Conservation (phyloP, 2,113 vertebrate species). For the Plestiodon gilberti region DNA sequence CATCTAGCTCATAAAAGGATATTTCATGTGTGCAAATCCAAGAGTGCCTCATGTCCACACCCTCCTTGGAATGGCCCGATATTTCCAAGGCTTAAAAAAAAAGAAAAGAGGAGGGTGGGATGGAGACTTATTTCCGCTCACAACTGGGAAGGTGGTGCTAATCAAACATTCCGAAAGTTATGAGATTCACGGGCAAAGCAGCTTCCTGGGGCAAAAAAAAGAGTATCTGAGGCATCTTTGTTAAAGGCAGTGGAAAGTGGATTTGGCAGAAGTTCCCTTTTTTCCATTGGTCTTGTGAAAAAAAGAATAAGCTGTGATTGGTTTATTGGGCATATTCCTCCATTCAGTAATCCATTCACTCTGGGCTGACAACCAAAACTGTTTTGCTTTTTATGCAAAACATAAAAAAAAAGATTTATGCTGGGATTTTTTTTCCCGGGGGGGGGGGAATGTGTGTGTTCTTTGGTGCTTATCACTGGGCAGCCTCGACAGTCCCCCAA, state of each 20-base stretch:
- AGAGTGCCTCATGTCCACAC: not conserved
- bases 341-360: not conserved
- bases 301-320: slow-evolving; percentile 1
- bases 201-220: too few relatives aligned
- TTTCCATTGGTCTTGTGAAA: not conserved
- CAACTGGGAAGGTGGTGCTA: not conserved
- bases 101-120: not conserved
- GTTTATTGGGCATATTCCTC: fast-evolving
- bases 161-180: not conserved
- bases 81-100: not conserved
- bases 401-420: too few relatives aligned
- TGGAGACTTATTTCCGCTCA: not conserved
- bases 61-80: not conserved
- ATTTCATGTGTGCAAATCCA: fast-evolving
- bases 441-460: too few relatives aligned
- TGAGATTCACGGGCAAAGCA: not conserved
- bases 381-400: too few relatives aligned
- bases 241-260: not conserved
- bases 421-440: too few relatives aligned
- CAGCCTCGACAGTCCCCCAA: too few relatives aligned
- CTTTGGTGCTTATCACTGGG: too few relatives aligned
- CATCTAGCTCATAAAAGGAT: not conserved
- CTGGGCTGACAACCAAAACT: not conserved
- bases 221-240: not conserved
- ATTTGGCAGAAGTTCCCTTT: not conserved